Conservation (phyloP, 2,888 invertebrate genomes). For the Chironomus tentans region DNA sequence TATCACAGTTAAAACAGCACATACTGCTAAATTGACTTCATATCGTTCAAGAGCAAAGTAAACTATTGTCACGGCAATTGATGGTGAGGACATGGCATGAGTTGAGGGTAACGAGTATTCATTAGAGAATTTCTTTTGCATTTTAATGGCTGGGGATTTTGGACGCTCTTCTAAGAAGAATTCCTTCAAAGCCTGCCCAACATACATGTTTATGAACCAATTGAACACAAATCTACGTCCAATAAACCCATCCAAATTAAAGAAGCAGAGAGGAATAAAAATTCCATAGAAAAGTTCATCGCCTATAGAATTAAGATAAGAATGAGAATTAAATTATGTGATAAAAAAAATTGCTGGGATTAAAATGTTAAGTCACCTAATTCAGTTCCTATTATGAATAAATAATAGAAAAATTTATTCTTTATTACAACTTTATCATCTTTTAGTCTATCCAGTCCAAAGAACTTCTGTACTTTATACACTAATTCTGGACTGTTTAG, state of each 20-base stretch:
- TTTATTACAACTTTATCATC: constrained; percentile 41
- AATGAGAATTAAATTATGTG: background rate
- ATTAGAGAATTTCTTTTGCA: constrained; percentile 80
- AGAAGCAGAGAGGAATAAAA: constrained; percentile 91
- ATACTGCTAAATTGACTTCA: constrained; percentile 55
- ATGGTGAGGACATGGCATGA: constrained; percentile 84
- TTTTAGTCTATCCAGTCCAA: constrained; percentile 54
- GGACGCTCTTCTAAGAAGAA: constrained; percentile 81
- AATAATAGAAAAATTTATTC: constrained; percentile 73
- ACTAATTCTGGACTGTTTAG: constrained; percentile 69
- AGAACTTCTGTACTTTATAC: constrained; percentile 66
- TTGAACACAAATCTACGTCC: constrained; percentile 72
- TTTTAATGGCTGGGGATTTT: constrained; percentile 68
- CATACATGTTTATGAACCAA: constrained; percentile 76
- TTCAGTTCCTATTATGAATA: constrained; percentile 76
- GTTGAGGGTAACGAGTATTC: constrained; percentile 96
- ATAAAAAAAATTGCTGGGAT: background rate
- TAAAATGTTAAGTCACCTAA: constrained; percentile 37
- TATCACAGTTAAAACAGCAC: constrained; percentile 48
- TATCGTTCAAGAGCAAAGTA: constrained; percentile 68
- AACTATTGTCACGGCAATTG: constrained; percentile 77
- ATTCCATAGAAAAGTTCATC: constrained; percentile 84
- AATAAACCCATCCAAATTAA: constrained; percentile 85
- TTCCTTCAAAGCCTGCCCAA: constrained; percentile 74
- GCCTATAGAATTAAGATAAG: constrained; percentile 43